Conservation (phyloP, 1,140 invertebrate species). For the Drosophila asahinai region DNA sequence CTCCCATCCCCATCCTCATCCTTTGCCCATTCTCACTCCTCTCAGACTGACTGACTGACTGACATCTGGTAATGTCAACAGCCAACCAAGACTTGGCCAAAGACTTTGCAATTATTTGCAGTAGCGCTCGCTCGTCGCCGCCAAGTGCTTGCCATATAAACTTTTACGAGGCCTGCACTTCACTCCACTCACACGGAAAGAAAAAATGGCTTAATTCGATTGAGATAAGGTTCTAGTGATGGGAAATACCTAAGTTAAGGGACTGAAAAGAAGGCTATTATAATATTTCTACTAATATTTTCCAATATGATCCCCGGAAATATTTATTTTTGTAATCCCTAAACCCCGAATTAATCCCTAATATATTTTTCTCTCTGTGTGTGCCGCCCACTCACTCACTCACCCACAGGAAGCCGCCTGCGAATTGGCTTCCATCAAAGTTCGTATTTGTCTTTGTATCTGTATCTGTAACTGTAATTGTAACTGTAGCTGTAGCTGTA, state of each 20-base stretch:
- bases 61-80: slow-evolving; percentile 66
- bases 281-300: no score
- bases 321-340: no score
- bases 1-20: neutral
- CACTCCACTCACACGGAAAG: slow-evolving; percentile 23
- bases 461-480: slow-evolving; percentile 2
- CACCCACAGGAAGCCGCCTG: slow-evolving; percentile 31
- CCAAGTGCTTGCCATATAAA: slow-evolving; percentile 67
- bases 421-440: slow-evolving; percentile 48
- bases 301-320: no score
- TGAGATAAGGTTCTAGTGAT: neutral
- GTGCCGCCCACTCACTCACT: slow-evolving; percentile 4
- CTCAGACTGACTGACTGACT: slow-evolving; percentile 41
- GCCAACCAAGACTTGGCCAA: slow-evolving; percentile 55
- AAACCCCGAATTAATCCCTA: neutral
- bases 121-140: slow-evolving; percentile 49
- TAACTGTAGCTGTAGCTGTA: neutral
- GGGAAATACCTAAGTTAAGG: no score
- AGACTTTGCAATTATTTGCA: slow-evolving; percentile 73
- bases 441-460: slow-evolving; percentile 44
- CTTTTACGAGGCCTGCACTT: slow-evolving; percentile 59
- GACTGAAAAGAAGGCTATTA: no score
- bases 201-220: neutral
- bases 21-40: neutral
- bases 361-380: slow-evolving; percentile 1